Percentiles rank a stretch among this genome's conserved stretches.
These are phyloP conservation scores for Cataglyphis altisquamis DNA, from an alignment of 2,888 invertebrate species.

Conservation along the genomic window DNA sequence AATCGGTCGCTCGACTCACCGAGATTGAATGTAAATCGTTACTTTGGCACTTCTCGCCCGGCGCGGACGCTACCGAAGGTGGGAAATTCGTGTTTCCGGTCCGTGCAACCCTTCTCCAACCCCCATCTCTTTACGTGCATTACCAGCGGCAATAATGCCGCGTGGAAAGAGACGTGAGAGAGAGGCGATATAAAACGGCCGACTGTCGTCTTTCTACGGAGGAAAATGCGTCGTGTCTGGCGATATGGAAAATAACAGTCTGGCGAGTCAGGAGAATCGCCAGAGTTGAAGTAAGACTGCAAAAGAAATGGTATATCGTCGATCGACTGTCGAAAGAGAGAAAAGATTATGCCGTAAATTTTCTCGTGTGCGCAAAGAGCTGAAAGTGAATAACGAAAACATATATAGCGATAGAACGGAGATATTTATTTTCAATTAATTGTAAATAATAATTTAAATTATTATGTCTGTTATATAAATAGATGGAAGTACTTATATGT, in stretches of 20 bases:
- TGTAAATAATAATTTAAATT: conserved; percentile 2
- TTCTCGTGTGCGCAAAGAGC: conserved; percentile 37
- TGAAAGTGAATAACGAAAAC: conserved; percentile 8
- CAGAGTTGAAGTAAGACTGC: conserved; percentile 21
- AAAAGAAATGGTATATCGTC: conserved; percentile 30
- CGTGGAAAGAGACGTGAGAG: conserved; percentile 57
- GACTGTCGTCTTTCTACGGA: conserved; percentile 36
- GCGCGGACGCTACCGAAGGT: conserved; percentile 3
- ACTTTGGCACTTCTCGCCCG: conserved; percentile 38
- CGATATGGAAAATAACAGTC: conserved; percentile 72
- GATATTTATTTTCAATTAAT: conserved; percentile 16
- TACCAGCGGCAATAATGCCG: conserved; percentile 42
- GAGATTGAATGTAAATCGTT: conserved; percentile 51
- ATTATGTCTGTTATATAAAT: neutral
- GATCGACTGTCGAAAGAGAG: conserved; percentile 56
- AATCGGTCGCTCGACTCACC: conserved; percentile 43
- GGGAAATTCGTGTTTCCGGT: conserved; percentile 48
- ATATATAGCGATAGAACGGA: neutral
- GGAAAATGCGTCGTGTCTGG: conserved; percentile 73
- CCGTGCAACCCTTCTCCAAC: conserved; percentile 19
- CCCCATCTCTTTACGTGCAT: conserved; percentile 23
- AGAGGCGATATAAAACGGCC: conserved; percentile 51
- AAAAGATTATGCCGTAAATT: conserved; percentile 52
- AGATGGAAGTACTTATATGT: neutral
- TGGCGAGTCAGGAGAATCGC: conserved; percentile 19